Conservation (phyloP, 64 coral and sea anemone species). For the Platygyra sinensis region DNA sequence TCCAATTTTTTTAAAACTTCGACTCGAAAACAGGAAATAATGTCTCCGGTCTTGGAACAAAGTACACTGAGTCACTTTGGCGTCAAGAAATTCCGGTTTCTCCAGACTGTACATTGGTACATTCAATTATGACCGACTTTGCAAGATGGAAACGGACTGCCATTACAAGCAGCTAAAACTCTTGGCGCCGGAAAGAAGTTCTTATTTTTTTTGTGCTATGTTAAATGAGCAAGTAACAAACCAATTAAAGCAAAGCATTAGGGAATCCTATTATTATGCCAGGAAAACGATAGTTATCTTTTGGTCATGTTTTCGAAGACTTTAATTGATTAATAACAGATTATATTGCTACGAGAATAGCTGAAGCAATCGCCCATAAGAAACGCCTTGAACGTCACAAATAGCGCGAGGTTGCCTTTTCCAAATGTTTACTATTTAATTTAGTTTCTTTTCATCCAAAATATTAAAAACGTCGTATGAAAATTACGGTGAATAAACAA, state of each 20-base stretch:
- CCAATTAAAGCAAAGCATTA: not conserved
- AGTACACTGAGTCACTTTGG: not conserved
- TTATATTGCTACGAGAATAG: not conserved
- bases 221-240: not conserved
- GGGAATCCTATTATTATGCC: not conserved
- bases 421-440: conserved; percentile 6
- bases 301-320: not conserved
- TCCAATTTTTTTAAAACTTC: not conserved
- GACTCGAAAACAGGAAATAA: conserved; percentile 11
- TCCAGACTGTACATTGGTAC: not conserved
- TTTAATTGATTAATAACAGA: not conserved
- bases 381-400: not conserved
- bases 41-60: not conserved
- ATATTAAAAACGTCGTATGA: conserved; percentile 13
- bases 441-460: not conserved
- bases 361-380: not conserved
- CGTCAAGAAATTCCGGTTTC: not conserved
- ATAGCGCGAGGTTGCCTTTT: not conserved
- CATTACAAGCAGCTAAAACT: not conserved
- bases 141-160: not conserved
- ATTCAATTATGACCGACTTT: not conserved
- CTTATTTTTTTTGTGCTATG: not conserved
- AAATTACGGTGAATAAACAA: not conserved
- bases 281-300: not conserved
- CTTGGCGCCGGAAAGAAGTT: not conserved